phyloP scores from a whole-genome alignment of 2,888 invertebrate species.

The Andrena flavipes region DNA sequence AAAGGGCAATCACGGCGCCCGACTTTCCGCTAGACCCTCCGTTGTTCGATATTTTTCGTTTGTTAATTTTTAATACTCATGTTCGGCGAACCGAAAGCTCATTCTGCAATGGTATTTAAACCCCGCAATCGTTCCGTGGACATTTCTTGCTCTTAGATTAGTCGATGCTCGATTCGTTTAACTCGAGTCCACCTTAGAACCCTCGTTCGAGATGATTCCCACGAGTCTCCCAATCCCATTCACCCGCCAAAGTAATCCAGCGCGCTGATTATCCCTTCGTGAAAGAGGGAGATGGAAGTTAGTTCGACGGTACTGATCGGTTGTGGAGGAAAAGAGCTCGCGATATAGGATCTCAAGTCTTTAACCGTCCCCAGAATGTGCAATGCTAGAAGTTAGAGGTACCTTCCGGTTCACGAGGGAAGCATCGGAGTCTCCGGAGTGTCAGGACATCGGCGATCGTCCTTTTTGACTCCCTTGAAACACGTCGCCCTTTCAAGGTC shows the following conservation, averaged over 20 bases:
- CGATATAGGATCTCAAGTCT: constrained; percentile 54
- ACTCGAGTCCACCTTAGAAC: background rate
- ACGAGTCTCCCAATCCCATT: constrained; percentile 4
- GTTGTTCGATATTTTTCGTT: background rate
- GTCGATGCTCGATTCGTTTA: constrained; percentile 4
- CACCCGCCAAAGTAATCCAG: background rate
- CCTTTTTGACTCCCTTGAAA: background rate
- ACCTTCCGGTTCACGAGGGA: constrained; percentile 20
- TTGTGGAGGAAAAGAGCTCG: background rate
- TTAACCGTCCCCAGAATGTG: constrained; percentile 65
- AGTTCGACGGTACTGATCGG: background rate
- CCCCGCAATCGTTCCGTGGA: background rate
- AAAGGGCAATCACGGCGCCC: background rate
- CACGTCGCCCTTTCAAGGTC: background rate
- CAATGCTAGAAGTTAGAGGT: constrained; percentile 71
- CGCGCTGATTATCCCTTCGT: background rate
- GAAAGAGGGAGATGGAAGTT: background rate
- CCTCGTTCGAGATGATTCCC: background rate
- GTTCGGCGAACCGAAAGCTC: too few relatives aligned
- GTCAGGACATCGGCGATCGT: background rate
- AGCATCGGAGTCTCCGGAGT: background rate
- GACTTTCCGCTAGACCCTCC: too few relatives aligned
- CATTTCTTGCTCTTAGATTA: constrained; percentile 28
- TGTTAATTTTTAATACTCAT: background rate
- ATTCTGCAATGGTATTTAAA: too few relatives aligned